Evolutionary conservation across 2,797 vertebrate species (phyloP).

Genomic region (Betta splendens): DNA sequence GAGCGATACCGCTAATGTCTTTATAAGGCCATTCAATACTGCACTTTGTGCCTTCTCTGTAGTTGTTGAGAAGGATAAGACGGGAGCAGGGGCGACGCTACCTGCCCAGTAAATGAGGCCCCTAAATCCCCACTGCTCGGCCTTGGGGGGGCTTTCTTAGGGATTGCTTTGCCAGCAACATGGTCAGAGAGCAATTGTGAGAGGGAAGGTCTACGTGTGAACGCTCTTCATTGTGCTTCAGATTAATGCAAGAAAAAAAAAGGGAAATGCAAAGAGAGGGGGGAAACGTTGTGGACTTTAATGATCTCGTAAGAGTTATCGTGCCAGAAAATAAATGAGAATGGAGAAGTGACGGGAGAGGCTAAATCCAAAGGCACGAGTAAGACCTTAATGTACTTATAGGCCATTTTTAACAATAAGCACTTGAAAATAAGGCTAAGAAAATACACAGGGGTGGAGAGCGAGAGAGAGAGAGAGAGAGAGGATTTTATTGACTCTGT

Average conservation of each 20-base stretch:
- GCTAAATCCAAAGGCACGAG: constrained; percentile 15
- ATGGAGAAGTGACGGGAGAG: constrained; percentile 5
- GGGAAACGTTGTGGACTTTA: neutral
- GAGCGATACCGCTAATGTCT: constrained; percentile 59
- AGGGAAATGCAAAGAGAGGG: neutral
- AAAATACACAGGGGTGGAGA: constrained; percentile 19
- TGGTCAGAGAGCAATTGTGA: constrained; percentile 18
- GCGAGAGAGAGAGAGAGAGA: constrained; percentile 4
- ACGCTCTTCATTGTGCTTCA: constrained; percentile 18
- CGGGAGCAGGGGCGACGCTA: constrained; percentile 35
- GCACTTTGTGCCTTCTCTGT: constrained; percentile 63
- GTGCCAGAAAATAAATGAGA: constrained; percentile 26
- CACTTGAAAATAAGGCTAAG: constrained; percentile 28
- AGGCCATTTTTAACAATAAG: constrained; percentile 22
- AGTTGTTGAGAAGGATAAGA: constrained; percentile 58
- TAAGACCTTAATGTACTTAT: constrained; percentile 3
- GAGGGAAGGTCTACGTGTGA: constrained; percentile 10
- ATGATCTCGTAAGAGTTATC: constrained; percentile 13
- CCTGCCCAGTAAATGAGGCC: constrained; percentile 54
- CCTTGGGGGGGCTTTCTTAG: constrained; percentile 23
- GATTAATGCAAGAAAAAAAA: constrained; percentile 22
- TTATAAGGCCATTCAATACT: constrained; percentile 70
- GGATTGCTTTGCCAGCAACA: constrained; percentile 34
- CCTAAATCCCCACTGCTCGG: constrained; percentile 50
- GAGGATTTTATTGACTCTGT: constrained; percentile 53